Evolutionary conservation across 2,113 vertebrate species (phyloP).

Genomic region (Alligator sinensis): DNA sequence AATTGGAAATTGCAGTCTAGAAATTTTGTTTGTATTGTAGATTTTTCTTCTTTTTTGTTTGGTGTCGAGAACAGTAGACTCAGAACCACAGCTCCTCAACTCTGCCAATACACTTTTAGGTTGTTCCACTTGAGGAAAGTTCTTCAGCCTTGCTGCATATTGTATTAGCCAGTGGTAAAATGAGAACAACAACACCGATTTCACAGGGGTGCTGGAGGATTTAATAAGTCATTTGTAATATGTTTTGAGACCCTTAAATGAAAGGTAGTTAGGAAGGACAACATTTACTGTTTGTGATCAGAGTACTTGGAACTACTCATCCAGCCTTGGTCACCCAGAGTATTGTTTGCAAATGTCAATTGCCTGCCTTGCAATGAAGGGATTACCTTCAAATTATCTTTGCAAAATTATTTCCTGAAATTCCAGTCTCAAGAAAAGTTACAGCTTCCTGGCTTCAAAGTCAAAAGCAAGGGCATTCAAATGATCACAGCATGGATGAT

Average conservation of each 20-base stretch:
- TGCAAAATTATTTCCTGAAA: neutral
- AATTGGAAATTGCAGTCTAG: neutral
- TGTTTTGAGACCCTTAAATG: neutral
- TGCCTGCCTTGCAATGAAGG: accelerated
- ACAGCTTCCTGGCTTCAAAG: neutral
- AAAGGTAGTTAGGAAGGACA: neutral
- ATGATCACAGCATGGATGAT: neutral
- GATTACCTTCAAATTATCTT: neutral
- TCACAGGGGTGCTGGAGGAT: accelerated
- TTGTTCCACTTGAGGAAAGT: accelerated
- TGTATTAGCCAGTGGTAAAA: neutral
- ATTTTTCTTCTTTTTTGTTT: neutral
- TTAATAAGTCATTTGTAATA: neutral
- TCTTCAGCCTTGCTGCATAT: neutral
- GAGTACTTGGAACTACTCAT: neutral
- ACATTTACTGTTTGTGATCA: neutral
- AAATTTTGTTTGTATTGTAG: neutral
- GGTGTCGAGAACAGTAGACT: neutral
- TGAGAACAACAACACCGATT: neutral
- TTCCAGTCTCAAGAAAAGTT: accelerated
- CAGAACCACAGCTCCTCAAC: neutral
- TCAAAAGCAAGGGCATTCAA: neutral
- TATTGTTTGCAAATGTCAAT: neutral
- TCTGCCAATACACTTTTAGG: accelerated
- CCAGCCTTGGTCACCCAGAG: accelerated